Percentiles rank a stretch among this genome's conserved stretches.
phyloP scores from a whole-genome alignment of 2,888 invertebrate genomes.

The Campaea margaritaria region DNA sequence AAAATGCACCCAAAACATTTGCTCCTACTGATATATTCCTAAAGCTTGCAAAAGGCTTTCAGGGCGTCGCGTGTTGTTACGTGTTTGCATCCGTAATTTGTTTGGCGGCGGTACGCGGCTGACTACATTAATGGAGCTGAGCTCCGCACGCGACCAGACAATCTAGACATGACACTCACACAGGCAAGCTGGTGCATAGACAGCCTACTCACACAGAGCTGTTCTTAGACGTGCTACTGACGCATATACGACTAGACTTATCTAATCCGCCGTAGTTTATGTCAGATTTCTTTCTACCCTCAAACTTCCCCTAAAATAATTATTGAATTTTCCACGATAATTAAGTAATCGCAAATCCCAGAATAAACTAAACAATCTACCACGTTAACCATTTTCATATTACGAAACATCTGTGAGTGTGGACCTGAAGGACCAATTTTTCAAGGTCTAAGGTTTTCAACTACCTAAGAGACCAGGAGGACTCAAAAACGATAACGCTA shows the following conservation, averaged over 20 bases:
- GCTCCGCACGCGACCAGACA: conserved; percentile 70
- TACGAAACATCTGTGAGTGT: conserved; percentile 18
- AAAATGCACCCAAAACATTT: conserved; percentile 34
- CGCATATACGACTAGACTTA: conserved; percentile 1
- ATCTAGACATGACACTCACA: conserved; percentile 60
- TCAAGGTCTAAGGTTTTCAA: no score
- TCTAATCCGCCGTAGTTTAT: background rate
- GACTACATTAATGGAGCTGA: conserved; percentile 82
- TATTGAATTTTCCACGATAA: no score
- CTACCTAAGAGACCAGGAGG: background rate
- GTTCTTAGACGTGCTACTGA: conserved; percentile 2
- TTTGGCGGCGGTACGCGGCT: conserved; percentile 80
- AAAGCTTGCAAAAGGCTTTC: conserved; percentile 74
- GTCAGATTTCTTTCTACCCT: background rate
- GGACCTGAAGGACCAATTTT: conserved; percentile 10
- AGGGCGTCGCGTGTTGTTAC: conserved; percentile 80
- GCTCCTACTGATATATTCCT: conserved; percentile 31
- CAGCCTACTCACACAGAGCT: conserved; percentile 16
- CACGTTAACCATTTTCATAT: background rate
- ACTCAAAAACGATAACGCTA: background rate
- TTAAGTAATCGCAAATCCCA: background rate
- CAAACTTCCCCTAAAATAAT: background rate
- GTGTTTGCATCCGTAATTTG: conserved; percentile 85
- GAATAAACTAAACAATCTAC: background rate
- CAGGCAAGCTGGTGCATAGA: conserved; percentile 13